Evolutionary conservation across 2,888 invertebrate species (phyloP), one percentile per base, ranked within the genome.

Genomic region (Belgica antarctica): DNA sequence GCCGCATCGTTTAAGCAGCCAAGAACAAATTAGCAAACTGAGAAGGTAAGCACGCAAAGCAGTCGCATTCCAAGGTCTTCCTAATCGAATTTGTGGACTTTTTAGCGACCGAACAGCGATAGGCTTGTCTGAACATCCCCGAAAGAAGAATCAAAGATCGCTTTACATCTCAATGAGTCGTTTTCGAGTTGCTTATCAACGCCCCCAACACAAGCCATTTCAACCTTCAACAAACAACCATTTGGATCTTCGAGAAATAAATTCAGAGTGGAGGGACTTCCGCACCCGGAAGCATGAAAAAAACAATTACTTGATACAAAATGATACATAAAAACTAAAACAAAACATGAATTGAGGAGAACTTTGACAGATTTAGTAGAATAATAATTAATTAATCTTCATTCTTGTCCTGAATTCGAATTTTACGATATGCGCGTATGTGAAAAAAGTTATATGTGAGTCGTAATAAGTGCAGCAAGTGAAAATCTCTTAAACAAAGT

Each of bases 1-100:
- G 92, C 94, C 73, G 88, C 91, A 73, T 93, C 92, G 82, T 94
- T 94, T 83, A 63, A 66, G 47, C 47, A 47, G 25, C 66, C 66
- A 46, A 24, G 66, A 28, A 52, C 66, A 66, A 66, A 66, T 47
- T 66, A 66, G 66, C 66, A 66, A 66, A 47, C 66, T 66, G 66
- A 66, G 66, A 66, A 66, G 47, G 63, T 62, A n/a, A 41, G 31
- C 17, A 52, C n/a, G 19, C 17, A 5, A 5, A 47, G 1, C 8
- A 5, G 19, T 19, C 8, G 19, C 15, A 12, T 41, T 47, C 19
- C 47, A 8, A 47, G 8, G 15, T 10, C 19, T 17, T 47, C 15
- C 1, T 47, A 2, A 47, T 31, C 31, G 15, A 5, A 41, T 41
- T 41, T n/a, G n/a, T n/a, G n/a, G 3, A 41, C 34, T 41, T 61